Conservation (phyloP, 2,797 vertebrate genomes). For the Nyctalus aviator region DNA sequence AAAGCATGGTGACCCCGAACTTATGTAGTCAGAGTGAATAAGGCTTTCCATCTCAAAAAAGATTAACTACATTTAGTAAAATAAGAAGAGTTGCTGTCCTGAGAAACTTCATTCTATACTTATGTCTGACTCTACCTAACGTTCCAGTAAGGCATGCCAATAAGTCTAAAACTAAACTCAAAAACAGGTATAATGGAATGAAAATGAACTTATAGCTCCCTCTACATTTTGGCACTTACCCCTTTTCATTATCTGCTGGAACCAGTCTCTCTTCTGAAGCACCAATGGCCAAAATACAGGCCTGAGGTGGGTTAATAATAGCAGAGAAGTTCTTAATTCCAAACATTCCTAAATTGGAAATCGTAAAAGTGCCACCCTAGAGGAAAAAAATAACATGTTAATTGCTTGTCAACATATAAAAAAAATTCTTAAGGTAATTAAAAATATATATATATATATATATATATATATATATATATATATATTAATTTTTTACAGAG, state of each 20-base stretch:
- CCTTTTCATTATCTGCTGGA: conserved; percentile 97
- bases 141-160: neutral
- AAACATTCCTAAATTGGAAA: conserved; percentile 99
- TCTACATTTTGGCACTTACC: conserved; percentile 86
- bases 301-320: conserved; percentile 98
- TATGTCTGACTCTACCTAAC: neutral
- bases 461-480: no score
- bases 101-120: neutral
- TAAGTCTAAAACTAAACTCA: conserved; percentile 37
- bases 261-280: conserved; percentile 94
- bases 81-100: neutral
- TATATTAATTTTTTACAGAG: no score
- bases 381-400: conserved; percentile 38
- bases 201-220: neutral
- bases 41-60: neutral
- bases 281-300: conserved; percentile 97
- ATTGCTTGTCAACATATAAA: neutral
- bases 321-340: conserved; percentile 99
- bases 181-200: neutral
- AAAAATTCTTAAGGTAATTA: no score
- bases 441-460: no score
- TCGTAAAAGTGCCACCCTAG: conserved; percentile 98
- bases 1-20: neutral
- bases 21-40: conserved; percentile 3
- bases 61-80: conserved; percentile 11